These are phyloP conservation scores for Melanerpes formicivorus DNA, from an alignment of 2,113 vertebrate genomes.

Conservation along the genomic window DNA sequence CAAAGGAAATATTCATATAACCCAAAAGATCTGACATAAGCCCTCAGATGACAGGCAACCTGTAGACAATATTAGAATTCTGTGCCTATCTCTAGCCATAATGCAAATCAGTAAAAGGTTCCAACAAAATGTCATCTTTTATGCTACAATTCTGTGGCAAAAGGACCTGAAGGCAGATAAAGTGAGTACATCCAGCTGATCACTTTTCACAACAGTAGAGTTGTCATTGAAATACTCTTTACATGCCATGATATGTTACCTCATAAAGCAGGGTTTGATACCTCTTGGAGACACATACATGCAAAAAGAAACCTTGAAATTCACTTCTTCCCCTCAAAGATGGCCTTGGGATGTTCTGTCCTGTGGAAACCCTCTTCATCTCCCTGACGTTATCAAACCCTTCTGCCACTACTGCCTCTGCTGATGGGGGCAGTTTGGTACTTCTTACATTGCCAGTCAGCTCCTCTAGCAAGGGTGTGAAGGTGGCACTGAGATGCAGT, in stretches of 20 bases:
- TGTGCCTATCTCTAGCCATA: background rate
- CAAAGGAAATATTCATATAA: slow-evolving; percentile 62
- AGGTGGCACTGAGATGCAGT: background rate
- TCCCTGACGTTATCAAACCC: background rate
- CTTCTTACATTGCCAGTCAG: background rate
- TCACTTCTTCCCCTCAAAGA: background rate
- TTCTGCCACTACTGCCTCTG: background rate
- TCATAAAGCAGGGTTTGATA: background rate
- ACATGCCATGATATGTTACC: background rate
- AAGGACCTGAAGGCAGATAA: slow-evolving; percentile 25
- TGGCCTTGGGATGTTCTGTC: background rate
- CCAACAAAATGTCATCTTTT: slow-evolving; percentile 42
- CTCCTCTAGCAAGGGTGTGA: background rate
- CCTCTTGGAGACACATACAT: background rate
- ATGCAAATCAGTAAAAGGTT: slow-evolving; percentile 50
- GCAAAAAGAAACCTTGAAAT: background rate
- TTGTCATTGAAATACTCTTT: slow-evolving; percentile 1
- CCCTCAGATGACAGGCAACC: slow-evolving; percentile 35
- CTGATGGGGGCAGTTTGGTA: background rate
- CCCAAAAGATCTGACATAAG: slow-evolving; percentile 45
- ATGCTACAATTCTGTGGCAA: slow-evolving; percentile 10
- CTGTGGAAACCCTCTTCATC: background rate
- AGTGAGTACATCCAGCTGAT: background rate
- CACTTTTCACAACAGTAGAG: background rate
- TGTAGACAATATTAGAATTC: background rate